Percentiles rank a stretch among this genome's conserved stretches.
Conservation (phyloP, 1,140 invertebrate species). For the Saxidomus purpurata region DNA sequence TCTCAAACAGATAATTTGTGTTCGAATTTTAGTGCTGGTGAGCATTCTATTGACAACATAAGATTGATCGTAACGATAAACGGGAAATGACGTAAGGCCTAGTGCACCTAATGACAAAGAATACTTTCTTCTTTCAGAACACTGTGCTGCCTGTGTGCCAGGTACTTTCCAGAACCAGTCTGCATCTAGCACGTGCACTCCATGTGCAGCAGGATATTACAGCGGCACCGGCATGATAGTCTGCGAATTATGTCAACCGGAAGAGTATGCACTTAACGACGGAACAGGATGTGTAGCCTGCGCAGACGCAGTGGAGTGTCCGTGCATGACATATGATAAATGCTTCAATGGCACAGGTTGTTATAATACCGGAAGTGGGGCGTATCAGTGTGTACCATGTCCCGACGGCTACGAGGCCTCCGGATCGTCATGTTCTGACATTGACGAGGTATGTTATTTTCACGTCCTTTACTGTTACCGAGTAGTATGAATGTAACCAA, state of each 20-base stretch:
- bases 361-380: constrained; percentile 73
- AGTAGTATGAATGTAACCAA: too few species aligned
- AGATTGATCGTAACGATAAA: too few species aligned
- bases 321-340: constrained; percentile 70
- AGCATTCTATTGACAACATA: too few species aligned
- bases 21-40: too few species aligned
- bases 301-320: constrained; percentile 70
- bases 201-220: constrained; percentile 74
- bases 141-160: constrained; percentile 74
- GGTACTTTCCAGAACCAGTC: constrained; percentile 76
- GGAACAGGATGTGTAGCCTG: constrained; percentile 73
- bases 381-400: constrained; percentile 91
- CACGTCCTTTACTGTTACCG: too few species aligned
- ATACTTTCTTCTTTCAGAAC: constrained; percentile 71
- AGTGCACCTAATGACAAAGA: too few species aligned
- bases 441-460: constrained; percentile 77
- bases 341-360: constrained; percentile 67
- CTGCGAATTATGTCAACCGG: constrained; percentile 72
- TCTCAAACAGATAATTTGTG: too few species aligned
- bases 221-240: constrained; percentile 75
- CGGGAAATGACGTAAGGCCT: too few species aligned
- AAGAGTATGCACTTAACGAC: constrained; percentile 74
- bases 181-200: constrained; percentile 70
- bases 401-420: constrained; percentile 95
- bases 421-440: constrained; percentile 87